Percentiles rank a stretch among this genome's conserved stretches.
Conservation (phyloP, 2,888 invertebrate species). For the Eucera pruinosa region DNA sequence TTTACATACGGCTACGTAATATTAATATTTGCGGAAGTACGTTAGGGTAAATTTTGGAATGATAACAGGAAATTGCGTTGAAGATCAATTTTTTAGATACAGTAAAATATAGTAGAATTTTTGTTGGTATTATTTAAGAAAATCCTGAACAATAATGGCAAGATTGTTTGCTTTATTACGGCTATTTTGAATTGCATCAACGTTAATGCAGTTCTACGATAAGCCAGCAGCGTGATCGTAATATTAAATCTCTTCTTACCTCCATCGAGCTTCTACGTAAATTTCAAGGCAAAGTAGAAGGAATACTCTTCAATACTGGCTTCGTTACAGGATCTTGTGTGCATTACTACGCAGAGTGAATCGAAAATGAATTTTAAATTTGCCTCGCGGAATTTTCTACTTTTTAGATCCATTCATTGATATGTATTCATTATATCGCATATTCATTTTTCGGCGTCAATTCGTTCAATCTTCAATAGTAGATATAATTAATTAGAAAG, state of each 20-base stretch:
- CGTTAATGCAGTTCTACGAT: constrained; percentile 19
- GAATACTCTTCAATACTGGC: not conserved
- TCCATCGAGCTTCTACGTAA: not conserved
- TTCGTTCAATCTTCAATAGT: too few species aligned
- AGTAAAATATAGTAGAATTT: too few species aligned
- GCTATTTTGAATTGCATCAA: not conserved
- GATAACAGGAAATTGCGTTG: too few species aligned
- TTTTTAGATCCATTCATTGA: too few species aligned
- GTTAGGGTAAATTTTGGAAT: too few species aligned
- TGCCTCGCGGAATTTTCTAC: not conserved
- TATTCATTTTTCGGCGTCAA: too few species aligned
- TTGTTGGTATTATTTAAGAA: too few species aligned
- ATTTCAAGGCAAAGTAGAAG: constrained; percentile 6
- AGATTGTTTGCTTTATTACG: constrained; percentile 5
- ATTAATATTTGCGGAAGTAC: too few species aligned
- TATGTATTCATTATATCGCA: too few species aligned
- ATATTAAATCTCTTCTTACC: constrained; percentile 17
- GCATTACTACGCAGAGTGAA: not conserved
- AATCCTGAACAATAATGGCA: not conserved
- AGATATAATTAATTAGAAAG: too few species aligned
- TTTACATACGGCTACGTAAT: too few species aligned
- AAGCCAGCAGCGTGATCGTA: constrained; percentile 7
- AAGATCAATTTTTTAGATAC: too few species aligned
- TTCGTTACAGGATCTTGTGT: not conserved
- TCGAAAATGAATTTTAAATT: not conserved